Percentiles rank a stretch among this genome's conserved stretches.
phyloP scores from a whole-genome alignment of 2,888 invertebrate genomes.

The Heliconius aoede region DNA sequence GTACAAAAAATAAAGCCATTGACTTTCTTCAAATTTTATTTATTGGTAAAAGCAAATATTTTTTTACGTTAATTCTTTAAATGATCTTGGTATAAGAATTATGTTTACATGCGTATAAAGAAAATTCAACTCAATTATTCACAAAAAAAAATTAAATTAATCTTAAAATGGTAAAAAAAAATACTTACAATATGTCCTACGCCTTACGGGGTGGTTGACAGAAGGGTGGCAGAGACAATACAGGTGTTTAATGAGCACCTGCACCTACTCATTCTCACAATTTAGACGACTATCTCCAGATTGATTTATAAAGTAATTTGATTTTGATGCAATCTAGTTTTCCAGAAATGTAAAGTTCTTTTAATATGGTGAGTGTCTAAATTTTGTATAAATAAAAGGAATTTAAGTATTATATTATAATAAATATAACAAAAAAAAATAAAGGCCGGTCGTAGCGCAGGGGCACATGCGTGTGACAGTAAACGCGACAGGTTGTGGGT shows the following conservation, averaged over 20 bases:
- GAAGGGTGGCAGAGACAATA: conserved; percentile 34
- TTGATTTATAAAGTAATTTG: conserved; percentile 41
- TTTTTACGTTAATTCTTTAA: too few relatives aligned
- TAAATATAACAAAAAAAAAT: too few relatives aligned
- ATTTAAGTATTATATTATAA: not conserved
- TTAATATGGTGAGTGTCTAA: not conserved
- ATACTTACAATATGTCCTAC: conserved; percentile 7
- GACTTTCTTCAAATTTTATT: too few relatives aligned
- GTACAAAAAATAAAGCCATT: too few relatives aligned
- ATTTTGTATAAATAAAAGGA: not conserved
- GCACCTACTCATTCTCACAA: conserved; percentile 45
- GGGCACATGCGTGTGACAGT: too few relatives aligned
- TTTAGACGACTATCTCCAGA: conserved; percentile 37
- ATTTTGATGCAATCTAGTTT: conserved; percentile 30
- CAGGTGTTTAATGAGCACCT: conserved; percentile 45
- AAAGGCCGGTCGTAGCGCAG: too few relatives aligned
- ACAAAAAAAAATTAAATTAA: too few relatives aligned
- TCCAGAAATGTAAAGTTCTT: conserved; percentile 12
- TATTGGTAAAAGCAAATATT: too few relatives aligned
- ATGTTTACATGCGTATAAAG: too few relatives aligned
- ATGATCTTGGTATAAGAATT: too few relatives aligned
- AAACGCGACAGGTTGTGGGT: too few relatives aligned
- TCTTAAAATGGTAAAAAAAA: not conserved
- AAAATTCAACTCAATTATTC: too few relatives aligned
- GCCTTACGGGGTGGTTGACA: conserved; percentile 30